Conservation (phyloP, 1,140 invertebrate genomes). For the Leptopilina boulardi region DNA sequence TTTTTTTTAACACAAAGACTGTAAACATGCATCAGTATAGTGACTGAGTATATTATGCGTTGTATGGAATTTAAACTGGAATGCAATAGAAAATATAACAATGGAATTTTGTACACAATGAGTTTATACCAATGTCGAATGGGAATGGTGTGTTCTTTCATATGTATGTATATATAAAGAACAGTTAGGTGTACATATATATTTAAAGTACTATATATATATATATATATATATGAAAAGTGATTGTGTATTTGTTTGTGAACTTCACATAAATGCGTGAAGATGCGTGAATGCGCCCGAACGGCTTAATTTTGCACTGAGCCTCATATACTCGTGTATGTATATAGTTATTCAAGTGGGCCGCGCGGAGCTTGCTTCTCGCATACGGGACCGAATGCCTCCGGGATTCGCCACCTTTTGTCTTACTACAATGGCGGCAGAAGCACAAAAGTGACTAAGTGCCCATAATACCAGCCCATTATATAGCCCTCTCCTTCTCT, state of each 20-base stretch:
- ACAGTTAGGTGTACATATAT: neutral
- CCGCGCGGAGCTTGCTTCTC: slow-evolving; percentile 44
- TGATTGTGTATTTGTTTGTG: slow-evolving; percentile 18
- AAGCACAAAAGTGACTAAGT: slow-evolving; percentile 73
- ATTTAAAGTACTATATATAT: slow-evolving; percentile 36
- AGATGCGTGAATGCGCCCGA: slow-evolving; percentile 37
- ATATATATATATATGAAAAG: slow-evolving; percentile 30
- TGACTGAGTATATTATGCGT: slow-evolving; percentile 29
- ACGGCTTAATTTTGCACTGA: slow-evolving; percentile 63
- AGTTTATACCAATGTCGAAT: slow-evolving; percentile 46
- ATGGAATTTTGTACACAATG: slow-evolving; percentile 59
- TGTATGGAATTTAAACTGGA: slow-evolving; percentile 53
- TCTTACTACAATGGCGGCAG: slow-evolving; percentile 66
- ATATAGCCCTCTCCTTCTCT: slow-evolving; percentile 56
- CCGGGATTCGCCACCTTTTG: slow-evolving; percentile 71
- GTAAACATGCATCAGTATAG: slow-evolving; percentile 19
- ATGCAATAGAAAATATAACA: slow-evolving; percentile 55
- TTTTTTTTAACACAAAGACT: slow-evolving; percentile 17
- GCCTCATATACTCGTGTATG: slow-evolving; percentile 41
- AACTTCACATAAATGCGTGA: slow-evolving; percentile 34
- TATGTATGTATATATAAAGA: neutral
- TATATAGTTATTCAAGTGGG: slow-evolving; percentile 58
- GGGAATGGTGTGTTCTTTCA: slow-evolving; percentile 1
- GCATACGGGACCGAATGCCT: slow-evolving; percentile 65
- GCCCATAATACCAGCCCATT: slow-evolving; percentile 70